A percentile compares a stretch with the other conserved stretches of the same genome.
Conservation (phyloP, 1,140 invertebrate genomes). For the Heliconius congener region DNA sequence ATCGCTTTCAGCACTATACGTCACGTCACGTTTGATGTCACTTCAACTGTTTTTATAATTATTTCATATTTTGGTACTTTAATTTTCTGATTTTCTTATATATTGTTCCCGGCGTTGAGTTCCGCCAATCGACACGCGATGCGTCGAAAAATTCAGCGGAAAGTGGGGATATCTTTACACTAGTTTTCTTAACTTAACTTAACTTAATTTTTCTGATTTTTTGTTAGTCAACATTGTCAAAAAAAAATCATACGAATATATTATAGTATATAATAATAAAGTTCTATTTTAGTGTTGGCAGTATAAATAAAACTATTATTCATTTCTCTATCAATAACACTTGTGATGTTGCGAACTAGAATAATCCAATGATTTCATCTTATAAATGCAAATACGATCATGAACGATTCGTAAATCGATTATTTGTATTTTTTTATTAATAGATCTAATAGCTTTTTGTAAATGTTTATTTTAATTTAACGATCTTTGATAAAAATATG, state of each 20-base stretch:
- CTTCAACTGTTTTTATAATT: background rate
- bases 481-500: too few relatives aligned
- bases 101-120: too few relatives aligned
- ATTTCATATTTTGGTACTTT: too few relatives aligned
- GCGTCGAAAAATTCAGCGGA: too few relatives aligned
- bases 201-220: too few relatives aligned
- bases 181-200: too few relatives aligned
- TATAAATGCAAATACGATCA: constrained; percentile 19
- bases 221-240: background rate
- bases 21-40: constrained; percentile 25
- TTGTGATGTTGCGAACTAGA: constrained; percentile 22
- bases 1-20: constrained; percentile 31
- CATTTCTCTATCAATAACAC: constrained; percentile 27
- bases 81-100: too few relatives aligned
- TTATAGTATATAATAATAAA: constrained; percentile 13
- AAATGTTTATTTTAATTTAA: too few relatives aligned
- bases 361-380: constrained; percentile 26
- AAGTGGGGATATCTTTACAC: too few relatives aligned
- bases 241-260: background rate
- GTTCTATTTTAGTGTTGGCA: constrained; percentile 15
- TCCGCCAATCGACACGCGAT: too few relatives aligned
- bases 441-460: background rate
- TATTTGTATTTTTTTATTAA: background rate
- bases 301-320: constrained; percentile 27
- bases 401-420: background rate